Conservation (phyloP, 2,113 vertebrate genomes). For the Saccopteryx bilineata region DNA sequence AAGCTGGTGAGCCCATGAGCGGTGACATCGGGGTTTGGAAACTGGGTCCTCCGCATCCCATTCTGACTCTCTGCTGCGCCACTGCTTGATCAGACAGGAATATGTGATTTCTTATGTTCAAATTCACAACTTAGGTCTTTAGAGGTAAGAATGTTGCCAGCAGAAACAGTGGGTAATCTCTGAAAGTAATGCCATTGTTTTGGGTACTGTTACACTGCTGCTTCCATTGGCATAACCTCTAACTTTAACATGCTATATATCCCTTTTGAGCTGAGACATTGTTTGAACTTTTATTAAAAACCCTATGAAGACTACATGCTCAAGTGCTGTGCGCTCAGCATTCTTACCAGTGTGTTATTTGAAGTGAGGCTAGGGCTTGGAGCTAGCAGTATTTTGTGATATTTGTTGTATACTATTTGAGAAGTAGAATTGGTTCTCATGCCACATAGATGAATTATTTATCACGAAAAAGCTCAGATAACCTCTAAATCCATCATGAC, state of each 20-base stretch:
- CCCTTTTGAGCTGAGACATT: neutral
- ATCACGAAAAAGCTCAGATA: constrained; percentile 57
- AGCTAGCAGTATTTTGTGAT: constrained; percentile 48
- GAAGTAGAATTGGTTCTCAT: constrained; percentile 53
- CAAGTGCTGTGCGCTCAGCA: neutral
- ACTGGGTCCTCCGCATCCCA: too few species aligned
- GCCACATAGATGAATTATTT: constrained; percentile 47
- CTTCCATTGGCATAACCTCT: constrained; percentile 6
- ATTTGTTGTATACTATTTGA: constrained; percentile 37
- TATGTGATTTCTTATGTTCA: neutral
- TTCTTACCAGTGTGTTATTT: constrained; percentile 53
- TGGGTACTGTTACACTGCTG: neutral
- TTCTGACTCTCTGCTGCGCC: too few species aligned
- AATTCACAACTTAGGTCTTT: neutral
- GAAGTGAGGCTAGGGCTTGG: constrained; percentile 43
- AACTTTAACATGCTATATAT: neutral
- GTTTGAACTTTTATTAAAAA: constrained; percentile 24
- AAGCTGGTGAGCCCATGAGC: too few species aligned
- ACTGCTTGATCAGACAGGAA: neutral
- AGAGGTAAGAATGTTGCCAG: neutral
- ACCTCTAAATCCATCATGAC: constrained; percentile 36
- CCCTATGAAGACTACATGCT: neutral
- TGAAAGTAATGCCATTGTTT: constrained; percentile 17
- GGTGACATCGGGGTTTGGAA: too few species aligned
- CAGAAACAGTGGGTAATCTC: constrained; percentile 38